These are phyloP conservation scores for Monodelphis domestica DNA, from an alignment of 2,797 vertebrate species.

Conservation along the genomic window DNA sequence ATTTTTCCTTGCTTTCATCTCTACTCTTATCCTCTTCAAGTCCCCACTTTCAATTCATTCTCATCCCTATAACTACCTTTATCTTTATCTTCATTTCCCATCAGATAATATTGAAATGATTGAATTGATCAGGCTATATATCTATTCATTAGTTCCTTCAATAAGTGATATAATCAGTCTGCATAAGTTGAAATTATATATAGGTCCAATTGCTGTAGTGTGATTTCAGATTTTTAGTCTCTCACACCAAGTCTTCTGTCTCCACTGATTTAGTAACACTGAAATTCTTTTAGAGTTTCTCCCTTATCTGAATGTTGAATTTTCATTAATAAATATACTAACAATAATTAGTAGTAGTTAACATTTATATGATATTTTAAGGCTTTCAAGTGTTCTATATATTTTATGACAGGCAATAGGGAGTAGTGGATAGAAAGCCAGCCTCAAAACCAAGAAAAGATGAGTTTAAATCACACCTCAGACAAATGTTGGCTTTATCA, in stretches of 20 bases:
- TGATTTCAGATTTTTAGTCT: neutral
- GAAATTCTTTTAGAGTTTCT: neutral
- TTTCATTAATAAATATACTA: neutral
- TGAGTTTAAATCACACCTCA: neutral
- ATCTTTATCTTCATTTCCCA: neutral
- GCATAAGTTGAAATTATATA: neutral
- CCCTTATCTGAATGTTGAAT: neutral
- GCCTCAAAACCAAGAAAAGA: neutral
- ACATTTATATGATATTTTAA: neutral
- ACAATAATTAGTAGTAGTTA: neutral
- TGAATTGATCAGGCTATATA: neutral
- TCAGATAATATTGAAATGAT: too few relatives aligned
- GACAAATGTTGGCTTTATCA: neutral
- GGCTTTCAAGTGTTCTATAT: too few relatives aligned
- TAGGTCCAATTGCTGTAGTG: neutral
- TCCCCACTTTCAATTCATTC: too few relatives aligned
- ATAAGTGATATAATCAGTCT: neutral
- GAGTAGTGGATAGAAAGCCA: neutral
- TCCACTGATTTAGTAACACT: neutral
- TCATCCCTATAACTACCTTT: neutral
- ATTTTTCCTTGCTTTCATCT: neutral
- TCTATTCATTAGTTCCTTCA: neutral
- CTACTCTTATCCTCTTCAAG: neutral
- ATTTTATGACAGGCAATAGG: neutral
- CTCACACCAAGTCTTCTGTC: neutral